These are phyloP conservation scores for Drosophila ficusphila DNA, from an alignment of 1,140 invertebrate genomes.

Conservation along the genomic window DNA sequence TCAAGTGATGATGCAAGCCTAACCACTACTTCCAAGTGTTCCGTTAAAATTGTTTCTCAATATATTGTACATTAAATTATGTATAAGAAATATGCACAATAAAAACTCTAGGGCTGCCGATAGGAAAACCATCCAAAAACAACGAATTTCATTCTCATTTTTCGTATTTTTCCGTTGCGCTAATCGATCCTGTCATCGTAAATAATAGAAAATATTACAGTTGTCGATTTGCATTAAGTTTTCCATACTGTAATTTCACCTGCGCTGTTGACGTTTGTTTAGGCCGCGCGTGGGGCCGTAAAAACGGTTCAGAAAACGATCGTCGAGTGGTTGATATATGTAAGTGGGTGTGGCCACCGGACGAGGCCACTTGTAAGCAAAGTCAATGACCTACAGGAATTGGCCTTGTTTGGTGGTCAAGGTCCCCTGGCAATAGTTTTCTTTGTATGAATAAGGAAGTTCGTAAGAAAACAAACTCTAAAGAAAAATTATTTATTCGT, in stretches of 20 bases:
- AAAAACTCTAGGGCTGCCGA: slow-evolving; percentile 38
- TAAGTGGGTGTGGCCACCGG: neutral
- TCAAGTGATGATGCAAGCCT: no score
- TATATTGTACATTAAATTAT: no score
- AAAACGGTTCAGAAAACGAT: neutral
- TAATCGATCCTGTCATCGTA: slow-evolving; percentile 48
- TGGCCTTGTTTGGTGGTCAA: slow-evolving; percentile 31
- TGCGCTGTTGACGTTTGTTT: slow-evolving; percentile 2
- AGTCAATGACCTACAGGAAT: slow-evolving; percentile 48
- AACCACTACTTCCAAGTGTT: no score
- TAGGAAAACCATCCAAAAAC: neutral
- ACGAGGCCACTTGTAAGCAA: neutral
- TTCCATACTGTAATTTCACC: neutral
- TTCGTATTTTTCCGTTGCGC: neutral
- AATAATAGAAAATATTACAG: slow-evolving; percentile 31
- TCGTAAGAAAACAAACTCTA: no score
- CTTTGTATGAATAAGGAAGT: no score
- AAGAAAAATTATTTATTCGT: no score
- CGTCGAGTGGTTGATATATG: neutral
- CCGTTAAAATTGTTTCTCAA: no score
- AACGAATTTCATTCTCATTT: neutral
- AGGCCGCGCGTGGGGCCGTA: slow-evolving; percentile 17
- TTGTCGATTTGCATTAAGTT: slow-evolving; percentile 1
- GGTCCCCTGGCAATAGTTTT: slow-evolving; percentile 10
- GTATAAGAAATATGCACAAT: no score